Evolutionary conservation across 2,113 vertebrate species (phyloP).

Genomic region (Symphodus melops): DNA sequence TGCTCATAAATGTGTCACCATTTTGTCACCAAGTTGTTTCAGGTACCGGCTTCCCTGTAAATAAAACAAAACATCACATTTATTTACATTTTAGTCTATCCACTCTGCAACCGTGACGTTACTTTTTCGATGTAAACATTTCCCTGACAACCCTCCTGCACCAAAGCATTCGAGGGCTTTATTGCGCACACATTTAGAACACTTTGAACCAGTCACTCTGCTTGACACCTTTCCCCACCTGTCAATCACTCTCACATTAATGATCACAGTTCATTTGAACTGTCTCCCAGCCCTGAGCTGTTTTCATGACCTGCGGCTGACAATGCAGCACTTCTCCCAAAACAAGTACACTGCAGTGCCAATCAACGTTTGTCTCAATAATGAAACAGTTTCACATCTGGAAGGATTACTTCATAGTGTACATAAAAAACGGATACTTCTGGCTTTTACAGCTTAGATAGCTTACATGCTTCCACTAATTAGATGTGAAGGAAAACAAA

Average conservation of each 20-base stretch:
- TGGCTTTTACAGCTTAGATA: not conserved
- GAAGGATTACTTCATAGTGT: no score
- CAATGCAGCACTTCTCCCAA: not conserved
- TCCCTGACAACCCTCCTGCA: not conserved
- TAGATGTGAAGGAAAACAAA: not conserved
- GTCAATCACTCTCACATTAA: conserved; percentile 45
- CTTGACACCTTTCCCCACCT: conserved; percentile 30
- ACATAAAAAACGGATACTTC: no score
- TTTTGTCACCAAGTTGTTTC: not conserved
- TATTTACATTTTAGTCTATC: not conserved
- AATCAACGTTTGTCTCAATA: not conserved
- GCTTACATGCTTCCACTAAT: not conserved
- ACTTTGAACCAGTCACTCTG: conserved; percentile 26
- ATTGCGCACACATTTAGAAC: conserved; percentile 35
- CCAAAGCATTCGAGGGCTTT: conserved; percentile 19
- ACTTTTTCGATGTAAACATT: not conserved
- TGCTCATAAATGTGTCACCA: not conserved
- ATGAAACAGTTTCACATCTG: not conserved
- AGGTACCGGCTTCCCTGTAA: not conserved
- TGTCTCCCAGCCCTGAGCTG: conserved; percentile 26
- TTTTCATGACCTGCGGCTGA: conserved; percentile 30
- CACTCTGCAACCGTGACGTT: not conserved
- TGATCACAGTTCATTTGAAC: conserved; percentile 48
- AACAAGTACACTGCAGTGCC: not conserved
- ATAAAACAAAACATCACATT: not conserved